A percentile compares a stretch with the other conserved stretches of the same genome.
Evolutionary conservation across 2,797 vertebrate species (phyloP).

Genomic region (Ctenopoma kingsleyae): DNA sequence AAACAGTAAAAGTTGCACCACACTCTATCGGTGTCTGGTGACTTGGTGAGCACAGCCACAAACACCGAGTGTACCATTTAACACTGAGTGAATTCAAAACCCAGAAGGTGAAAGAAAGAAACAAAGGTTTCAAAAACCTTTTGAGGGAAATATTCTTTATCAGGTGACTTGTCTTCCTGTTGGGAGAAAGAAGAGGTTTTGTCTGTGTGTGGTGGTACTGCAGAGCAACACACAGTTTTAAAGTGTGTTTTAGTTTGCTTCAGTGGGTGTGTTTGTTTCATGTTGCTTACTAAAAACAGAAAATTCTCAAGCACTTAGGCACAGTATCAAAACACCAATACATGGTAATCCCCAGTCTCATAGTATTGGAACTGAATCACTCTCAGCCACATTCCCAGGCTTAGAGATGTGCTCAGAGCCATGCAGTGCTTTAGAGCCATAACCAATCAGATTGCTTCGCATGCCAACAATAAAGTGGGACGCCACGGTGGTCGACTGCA

Average conservation of each 20-base stretch:
- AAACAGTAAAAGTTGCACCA: background rate
- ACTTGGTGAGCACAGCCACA: conserved; percentile 38
- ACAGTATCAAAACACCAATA: background rate
- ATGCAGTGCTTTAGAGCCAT: conserved; percentile 25
- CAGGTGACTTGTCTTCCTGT: conserved; percentile 78
- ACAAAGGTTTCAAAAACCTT: conserved; percentile 75
- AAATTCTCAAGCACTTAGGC: conserved; percentile 14
- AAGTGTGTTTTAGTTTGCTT: background rate
- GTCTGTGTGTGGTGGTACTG: conserved; percentile 38
- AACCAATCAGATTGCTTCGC: conserved; percentile 14
- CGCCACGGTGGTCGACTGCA: background rate
- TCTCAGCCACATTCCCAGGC: conserved; percentile 22
- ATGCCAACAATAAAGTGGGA: conserved; percentile 16
- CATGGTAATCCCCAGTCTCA: background rate
- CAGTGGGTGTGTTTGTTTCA: conserved; percentile 9
- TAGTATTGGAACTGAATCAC: background rate
- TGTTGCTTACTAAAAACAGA: conserved; percentile 38
- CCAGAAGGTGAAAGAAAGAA: conserved; percentile 30
- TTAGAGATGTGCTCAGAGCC: conserved; percentile 4
- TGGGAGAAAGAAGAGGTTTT: conserved; percentile 53
- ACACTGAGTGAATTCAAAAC: conserved; percentile 29
- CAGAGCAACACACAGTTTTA: conserved; percentile 5
- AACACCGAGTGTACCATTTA: conserved; percentile 23
- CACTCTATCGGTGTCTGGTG: background rate
- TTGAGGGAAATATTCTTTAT: conserved; percentile 76